phyloP scores from a whole-genome alignment of 2,888 invertebrate species.

The Tetramorium bicarinatum region DNA sequence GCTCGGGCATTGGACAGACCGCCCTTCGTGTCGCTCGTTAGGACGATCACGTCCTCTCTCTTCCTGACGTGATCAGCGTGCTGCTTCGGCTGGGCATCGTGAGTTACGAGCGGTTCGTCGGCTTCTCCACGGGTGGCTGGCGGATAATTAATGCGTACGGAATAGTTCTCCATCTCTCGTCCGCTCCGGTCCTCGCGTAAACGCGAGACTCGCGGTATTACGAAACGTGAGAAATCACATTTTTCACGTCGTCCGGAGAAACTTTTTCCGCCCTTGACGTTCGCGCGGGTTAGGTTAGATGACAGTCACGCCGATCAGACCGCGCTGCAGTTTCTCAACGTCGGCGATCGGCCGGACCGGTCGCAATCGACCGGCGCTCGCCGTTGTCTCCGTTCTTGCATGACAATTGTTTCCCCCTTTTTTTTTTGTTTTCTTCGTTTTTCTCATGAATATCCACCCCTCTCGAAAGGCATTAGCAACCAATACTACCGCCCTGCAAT shows the following conservation, averaged over 20 bases:
- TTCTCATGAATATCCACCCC: background rate
- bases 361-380: background rate
- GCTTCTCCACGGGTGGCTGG: slow-evolving; percentile 74
- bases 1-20: slow-evolving; percentile 89
- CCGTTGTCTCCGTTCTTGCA: background rate
- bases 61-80: slow-evolving; percentile 71
- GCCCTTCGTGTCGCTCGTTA: slow-evolving; percentile 82
- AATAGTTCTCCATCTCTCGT: slow-evolving; percentile 80
- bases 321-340: too few relatives aligned
- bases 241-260: background rate
- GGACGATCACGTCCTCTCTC: slow-evolving; percentile 78
- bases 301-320: background rate
- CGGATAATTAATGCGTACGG: slow-evolving; percentile 78
- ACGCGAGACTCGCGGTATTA: slow-evolving; percentile 13
- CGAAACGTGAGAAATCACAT: slow-evolving; percentile 38
- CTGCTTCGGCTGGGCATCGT: slow-evolving; percentile 78
- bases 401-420: background rate
- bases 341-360: background rate
- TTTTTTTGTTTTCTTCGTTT: background rate
- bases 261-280: background rate
- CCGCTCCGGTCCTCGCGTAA: background rate
- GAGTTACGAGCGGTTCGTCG: slow-evolving; percentile 75
- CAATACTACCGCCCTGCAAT: background rate
- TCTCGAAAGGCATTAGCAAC: background rate
- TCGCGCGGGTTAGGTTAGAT: slow-evolving; percentile 30